A percentile compares a stretch with the other conserved stretches of the same genome.
Conservation (phyloP, 2,888 invertebrate species). For the Periphyllus acericola region DNA sequence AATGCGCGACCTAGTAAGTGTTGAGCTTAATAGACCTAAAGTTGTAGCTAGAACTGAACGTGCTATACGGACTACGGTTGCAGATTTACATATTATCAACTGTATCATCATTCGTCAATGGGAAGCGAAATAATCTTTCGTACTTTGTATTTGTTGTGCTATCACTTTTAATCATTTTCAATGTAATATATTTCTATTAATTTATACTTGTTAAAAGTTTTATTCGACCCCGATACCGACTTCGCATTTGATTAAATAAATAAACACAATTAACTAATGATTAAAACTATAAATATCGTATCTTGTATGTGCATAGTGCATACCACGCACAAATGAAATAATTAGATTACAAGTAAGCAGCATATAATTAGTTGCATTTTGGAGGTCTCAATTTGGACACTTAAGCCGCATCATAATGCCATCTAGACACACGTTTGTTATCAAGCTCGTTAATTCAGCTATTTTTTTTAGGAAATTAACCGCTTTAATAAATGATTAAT, state of each 20-base stretch:
- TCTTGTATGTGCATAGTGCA: no score
- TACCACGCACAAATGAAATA: no score
- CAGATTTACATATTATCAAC: neutral
- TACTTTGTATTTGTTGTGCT: neutral
- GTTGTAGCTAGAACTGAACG: neutral
- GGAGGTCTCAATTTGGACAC: no score
- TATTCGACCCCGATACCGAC: neutral
- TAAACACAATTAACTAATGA: neutral
- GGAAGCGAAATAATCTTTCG: neutral
- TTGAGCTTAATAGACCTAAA: neutral
- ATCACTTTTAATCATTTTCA: neutral
- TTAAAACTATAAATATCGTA: no score
- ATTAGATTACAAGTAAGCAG: no score
- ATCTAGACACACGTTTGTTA: no score
- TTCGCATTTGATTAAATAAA: neutral
- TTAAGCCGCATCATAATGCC: no score
- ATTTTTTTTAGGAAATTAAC: no score
- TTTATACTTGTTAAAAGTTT: neutral
- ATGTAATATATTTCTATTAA: neutral
- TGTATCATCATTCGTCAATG: neutral
- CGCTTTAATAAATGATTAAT: no score
- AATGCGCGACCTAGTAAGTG: neutral
- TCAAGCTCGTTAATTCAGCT: no score
- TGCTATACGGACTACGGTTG: neutral
- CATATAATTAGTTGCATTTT: no score